phyloP scores from a whole-genome alignment of 1,140 invertebrate genomes.

The Globodera ellingtonae region DNA sequence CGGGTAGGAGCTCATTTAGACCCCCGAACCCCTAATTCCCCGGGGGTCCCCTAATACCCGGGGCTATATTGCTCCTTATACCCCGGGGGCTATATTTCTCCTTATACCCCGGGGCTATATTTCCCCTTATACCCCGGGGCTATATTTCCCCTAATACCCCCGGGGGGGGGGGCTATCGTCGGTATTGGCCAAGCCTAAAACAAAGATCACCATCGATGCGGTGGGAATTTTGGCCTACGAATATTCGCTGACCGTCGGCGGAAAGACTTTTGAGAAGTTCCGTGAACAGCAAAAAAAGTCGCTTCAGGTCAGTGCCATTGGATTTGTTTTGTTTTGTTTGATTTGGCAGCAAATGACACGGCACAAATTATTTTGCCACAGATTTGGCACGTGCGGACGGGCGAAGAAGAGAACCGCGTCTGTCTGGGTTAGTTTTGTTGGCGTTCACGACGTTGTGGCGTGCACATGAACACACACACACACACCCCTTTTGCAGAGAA shows the following conservation, averaged over 20 bases:
- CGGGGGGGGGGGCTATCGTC: too few relatives aligned
- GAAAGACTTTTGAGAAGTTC: constrained; percentile 78
- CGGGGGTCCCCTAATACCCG: too few relatives aligned
- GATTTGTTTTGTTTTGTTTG: not conserved
- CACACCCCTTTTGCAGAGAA: constrained; percentile 73
- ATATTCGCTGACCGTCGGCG: constrained; percentile 76
- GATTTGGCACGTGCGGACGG: constrained; percentile 71
- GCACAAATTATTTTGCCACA: constrained; percentile 65
- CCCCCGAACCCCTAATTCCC: too few relatives aligned
- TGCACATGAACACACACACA: not conserved
- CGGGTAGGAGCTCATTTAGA: too few relatives aligned
- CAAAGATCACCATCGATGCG: constrained; percentile 72
- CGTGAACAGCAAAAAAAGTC: constrained; percentile 76
- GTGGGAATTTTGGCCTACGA: constrained; percentile 78
- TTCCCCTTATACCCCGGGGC: too few relatives aligned
- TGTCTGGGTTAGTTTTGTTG: constrained; percentile 71
- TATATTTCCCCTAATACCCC: too few relatives aligned
- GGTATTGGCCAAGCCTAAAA: too few relatives aligned
- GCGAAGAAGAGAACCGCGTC: constrained; percentile 69
- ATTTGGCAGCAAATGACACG: too few relatives aligned
- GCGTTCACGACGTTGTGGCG: too few relatives aligned
- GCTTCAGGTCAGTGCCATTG: constrained; percentile 71
- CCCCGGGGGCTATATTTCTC: too few relatives aligned
- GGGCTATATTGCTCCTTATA: too few relatives aligned
- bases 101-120: too few relatives aligned